Evolutionary conservation across 2,888 invertebrate genomes (phyloP).

Genomic region (Empis stercorea): DNA sequence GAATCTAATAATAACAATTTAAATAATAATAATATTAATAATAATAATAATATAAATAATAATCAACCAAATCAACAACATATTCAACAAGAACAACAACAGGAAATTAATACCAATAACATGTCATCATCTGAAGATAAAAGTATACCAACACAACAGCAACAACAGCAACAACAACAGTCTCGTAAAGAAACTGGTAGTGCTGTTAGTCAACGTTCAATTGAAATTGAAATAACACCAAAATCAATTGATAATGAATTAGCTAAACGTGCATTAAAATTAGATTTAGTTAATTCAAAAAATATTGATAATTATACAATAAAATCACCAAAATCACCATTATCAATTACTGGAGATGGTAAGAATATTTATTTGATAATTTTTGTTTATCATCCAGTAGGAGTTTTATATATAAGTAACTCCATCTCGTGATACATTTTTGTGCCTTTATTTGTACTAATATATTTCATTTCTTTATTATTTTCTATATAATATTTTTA

Average conservation of each 20-base stretch:
- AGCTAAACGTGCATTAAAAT: constrained; percentile 29
- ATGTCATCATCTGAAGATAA: constrained; percentile 10
- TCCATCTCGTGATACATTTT: no score
- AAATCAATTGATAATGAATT: constrained; percentile 28
- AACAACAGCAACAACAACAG: constrained; percentile 5
- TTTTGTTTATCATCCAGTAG: neutral
- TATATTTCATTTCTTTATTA: no score
- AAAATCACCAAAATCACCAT: constrained; percentile 24
- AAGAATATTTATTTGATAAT: constrained; percentile 11
- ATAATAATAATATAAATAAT: no score
- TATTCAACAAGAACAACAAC: constrained; percentile 9
- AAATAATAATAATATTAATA: no score
- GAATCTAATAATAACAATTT: constrained; percentile 12
- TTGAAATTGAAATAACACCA: constrained; percentile 43
- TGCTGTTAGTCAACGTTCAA: constrained; percentile 48
- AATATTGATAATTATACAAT: constrained; percentile 27
- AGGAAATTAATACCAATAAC: constrained; percentile 9
- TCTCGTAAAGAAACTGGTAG: constrained; percentile 24
- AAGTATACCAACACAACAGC: constrained; percentile 6
- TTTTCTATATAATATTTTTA: no score
- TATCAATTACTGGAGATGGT: constrained; percentile 14
- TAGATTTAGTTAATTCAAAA: constrained; percentile 27
- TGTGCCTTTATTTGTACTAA: no score
- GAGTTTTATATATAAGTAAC: no score
- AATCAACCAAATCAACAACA: constrained; percentile 14